Conservation (phyloP, 2,888 invertebrate genomes). For the Trichopoda pennipes region DNA sequence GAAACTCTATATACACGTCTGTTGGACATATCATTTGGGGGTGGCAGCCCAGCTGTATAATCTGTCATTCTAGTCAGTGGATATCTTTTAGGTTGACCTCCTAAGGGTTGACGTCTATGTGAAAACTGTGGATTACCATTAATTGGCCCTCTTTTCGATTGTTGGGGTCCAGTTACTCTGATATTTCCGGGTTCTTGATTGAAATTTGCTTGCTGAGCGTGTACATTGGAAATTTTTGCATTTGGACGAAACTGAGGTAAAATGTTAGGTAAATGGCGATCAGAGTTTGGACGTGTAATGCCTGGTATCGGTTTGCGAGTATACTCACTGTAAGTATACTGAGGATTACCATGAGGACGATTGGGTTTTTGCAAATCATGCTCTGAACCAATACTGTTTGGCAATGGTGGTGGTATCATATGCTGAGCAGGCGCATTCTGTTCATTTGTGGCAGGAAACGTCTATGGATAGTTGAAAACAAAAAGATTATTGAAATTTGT, state of each 20-base stretch:
- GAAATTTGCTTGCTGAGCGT: constrained; percentile 72
- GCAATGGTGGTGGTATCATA: constrained; percentile 75
- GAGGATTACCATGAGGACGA: constrained; percentile 62
- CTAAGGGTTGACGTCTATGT: constrained; percentile 74
- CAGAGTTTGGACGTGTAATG: constrained; percentile 73
- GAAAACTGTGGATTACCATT: constrained; percentile 77
- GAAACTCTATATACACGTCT: constrained; percentile 79
- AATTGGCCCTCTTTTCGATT: constrained; percentile 72
- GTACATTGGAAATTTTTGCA: constrained; percentile 83
- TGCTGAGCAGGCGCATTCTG: constrained; percentile 80
- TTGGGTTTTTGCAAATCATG: constrained; percentile 66
- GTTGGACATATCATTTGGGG: constrained; percentile 73
- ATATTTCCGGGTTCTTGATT: constrained; percentile 79
- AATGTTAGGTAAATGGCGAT: constrained; percentile 84
- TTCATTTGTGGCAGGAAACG: constrained; percentile 71
- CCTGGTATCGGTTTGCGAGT: constrained; percentile 76
- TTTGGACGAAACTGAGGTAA: constrained; percentile 88
- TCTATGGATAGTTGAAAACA: constrained; percentile 60
- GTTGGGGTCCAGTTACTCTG: constrained; percentile 73
- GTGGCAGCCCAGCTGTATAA: constrained; percentile 71
- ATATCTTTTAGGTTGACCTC: constrained; percentile 72
- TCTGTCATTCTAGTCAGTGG: constrained; percentile 77
- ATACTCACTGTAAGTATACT: constrained; percentile 74
- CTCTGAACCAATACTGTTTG: constrained; percentile 59
- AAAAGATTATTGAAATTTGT: not conserved